Evolutionary conservation across 1,140 invertebrate species (phyloP).

Genomic region (Chrysomallon squamiferum): DNA sequence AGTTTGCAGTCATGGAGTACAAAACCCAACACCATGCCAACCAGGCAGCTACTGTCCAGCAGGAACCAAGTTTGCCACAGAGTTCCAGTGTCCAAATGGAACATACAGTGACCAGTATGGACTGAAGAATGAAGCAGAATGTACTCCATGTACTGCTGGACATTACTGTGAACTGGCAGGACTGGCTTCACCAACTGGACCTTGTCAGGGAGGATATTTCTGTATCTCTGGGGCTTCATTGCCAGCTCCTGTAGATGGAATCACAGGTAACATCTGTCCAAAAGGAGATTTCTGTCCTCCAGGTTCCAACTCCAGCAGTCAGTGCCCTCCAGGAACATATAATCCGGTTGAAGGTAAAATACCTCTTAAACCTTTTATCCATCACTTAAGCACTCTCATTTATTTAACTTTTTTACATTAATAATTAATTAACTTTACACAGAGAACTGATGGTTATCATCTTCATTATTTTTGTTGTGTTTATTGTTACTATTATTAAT

Average conservation of each 20-base stretch:
- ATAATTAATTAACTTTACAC: no score
- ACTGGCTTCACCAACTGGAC: slow-evolving; percentile 31
- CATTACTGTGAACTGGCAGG: slow-evolving; percentile 36
- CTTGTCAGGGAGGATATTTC: slow-evolving; percentile 41
- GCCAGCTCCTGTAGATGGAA: slow-evolving; percentile 35
- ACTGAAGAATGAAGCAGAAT: slow-evolving; percentile 38
- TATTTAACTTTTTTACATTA: no score
- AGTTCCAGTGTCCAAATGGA: slow-evolving; percentile 52
- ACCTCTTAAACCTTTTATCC: no score
- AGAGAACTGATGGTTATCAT: no score
- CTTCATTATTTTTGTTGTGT: no score
- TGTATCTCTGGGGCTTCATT: slow-evolving; percentile 30
- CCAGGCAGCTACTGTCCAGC: slow-evolving; percentile 51
- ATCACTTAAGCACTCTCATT: no score
- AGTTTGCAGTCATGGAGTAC: slow-evolving; percentile 53
- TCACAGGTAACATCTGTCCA: slow-evolving; percentile 48
- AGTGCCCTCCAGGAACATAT: slow-evolving; percentile 51
- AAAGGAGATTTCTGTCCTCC: slow-evolving; percentile 47
- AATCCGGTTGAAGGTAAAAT: slow-evolving; percentile 40
- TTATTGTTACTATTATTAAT: no score
- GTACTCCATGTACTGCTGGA: slow-evolving; percentile 38
- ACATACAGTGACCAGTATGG: slow-evolving; percentile 37
- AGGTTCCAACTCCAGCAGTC: slow-evolving; percentile 38
- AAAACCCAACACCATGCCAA: slow-evolving; percentile 49
- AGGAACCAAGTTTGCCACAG: slow-evolving; percentile 43